phyloP scores from a whole-genome alignment of 1,140 invertebrate species.

The Leptonema lineaticorne region DNA sequence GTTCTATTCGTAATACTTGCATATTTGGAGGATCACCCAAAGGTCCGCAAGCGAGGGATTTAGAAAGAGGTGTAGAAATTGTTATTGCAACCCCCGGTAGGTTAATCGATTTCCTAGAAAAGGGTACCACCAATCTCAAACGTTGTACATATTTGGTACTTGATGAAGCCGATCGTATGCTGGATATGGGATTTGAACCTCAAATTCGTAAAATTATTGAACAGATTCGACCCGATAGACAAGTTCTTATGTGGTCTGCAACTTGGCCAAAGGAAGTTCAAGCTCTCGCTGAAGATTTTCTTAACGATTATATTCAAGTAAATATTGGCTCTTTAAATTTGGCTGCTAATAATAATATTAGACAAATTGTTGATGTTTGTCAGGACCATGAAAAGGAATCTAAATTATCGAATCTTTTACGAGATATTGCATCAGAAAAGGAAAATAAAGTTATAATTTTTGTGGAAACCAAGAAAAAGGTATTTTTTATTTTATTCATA shows the following conservation, averaged over 20 bases:
- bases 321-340: constrained; percentile 94
- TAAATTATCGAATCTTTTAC: constrained; percentile 77
- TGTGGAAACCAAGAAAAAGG: constrained; percentile 96
- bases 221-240: constrained; percentile 91
- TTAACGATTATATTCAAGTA: constrained; percentile 85
- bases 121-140: constrained; percentile 84
- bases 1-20: constrained; percentile 87
- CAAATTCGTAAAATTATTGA: constrained; percentile 98
- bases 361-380: constrained; percentile 94
- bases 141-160: constrained; percentile 94
- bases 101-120: constrained; percentile 95
- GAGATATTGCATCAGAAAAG: constrained; percentile 82
- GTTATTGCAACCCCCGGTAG: constrained; percentile 96
- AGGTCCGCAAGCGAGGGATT: constrained; percentile 87
- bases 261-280: constrained; percentile 99
- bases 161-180: constrained; percentile 90
- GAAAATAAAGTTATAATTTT: constrained; percentile 97
- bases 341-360: constrained; percentile 97
- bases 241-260: constrained; percentile 99
- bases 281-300: constrained; percentile 90
- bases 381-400: constrained; percentile 85
- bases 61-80: constrained; percentile 89
- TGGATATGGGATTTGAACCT: constrained; percentile 98
- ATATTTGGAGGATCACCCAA: constrained; percentile 97
- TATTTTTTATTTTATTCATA: constrained; percentile 35